phyloP scores from a whole-genome alignment of 2,797 vertebrate species.

The Megalops cyprinoides region DNA sequence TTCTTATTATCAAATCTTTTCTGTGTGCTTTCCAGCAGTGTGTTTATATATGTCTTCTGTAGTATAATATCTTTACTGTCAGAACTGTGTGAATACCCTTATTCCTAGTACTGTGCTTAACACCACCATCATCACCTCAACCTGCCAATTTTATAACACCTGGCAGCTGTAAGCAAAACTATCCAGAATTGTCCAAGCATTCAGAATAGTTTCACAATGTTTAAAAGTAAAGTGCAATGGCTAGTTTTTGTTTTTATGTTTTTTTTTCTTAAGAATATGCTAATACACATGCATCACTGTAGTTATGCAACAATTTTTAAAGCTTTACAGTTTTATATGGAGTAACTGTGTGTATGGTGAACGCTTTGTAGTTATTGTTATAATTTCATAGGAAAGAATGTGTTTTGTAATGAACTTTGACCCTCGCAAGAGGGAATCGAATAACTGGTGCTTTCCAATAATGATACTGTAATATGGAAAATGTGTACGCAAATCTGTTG shows the following conservation, averaged over 20 bases:
- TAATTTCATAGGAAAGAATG: background rate
- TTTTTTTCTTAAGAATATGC: background rate
- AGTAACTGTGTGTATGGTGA: background rate
- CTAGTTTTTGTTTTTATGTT: background rate
- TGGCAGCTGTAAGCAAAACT: background rate
- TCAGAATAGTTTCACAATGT: background rate
- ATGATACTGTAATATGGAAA: background rate
- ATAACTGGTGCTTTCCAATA: background rate
- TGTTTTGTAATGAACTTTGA: background rate
- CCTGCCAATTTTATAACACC: background rate
- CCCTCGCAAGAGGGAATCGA: background rate
- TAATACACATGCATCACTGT: background rate
- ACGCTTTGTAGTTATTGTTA: background rate
- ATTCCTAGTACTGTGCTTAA: constrained; percentile 8
- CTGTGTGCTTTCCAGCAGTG: background rate
- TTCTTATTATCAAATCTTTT: background rate
- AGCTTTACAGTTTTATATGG: background rate
- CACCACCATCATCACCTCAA: background rate
- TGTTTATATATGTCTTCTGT: background rate
- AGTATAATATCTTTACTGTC: background rate
- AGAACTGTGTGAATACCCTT: background rate
- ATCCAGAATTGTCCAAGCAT: background rate
- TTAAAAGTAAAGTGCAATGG: background rate
- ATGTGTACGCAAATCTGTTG: background rate
- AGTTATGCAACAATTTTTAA: background rate